A percentile compares a stretch with the other conserved stretches of the same genome.
Conservation (phyloP, 2,888 invertebrate species). For the Lamellibrachia satsuma region DNA sequence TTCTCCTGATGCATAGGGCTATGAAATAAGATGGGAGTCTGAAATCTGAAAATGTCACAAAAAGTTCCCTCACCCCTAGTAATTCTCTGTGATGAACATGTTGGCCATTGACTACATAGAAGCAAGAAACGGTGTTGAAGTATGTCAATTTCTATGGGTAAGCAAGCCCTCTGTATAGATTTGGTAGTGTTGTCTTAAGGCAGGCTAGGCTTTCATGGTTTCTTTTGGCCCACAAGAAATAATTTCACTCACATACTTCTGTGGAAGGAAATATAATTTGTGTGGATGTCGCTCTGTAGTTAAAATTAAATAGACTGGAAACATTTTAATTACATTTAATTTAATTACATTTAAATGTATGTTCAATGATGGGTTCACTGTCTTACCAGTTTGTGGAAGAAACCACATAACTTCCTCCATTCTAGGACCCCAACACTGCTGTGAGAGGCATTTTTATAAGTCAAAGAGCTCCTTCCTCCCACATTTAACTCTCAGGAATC, state of each 20-base stretch:
- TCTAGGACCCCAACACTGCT: neutral
- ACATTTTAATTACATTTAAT: too few relatives aligned
- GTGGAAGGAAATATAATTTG: too few relatives aligned
- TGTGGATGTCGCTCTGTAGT: too few relatives aligned
- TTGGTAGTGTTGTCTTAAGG: neutral
- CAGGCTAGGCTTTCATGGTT: neutral
- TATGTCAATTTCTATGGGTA: neutral
- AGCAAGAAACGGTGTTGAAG: neutral
- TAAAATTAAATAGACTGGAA: too few relatives aligned
- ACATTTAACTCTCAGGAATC: neutral
- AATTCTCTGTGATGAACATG: neutral
- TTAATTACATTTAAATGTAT: too few relatives aligned
- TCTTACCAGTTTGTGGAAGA: neutral
- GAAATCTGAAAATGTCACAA: too few relatives aligned
- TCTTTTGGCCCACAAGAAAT: neutral
- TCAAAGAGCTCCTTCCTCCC: neutral
- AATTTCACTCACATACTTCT: neutral
- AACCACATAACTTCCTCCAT: neutral
- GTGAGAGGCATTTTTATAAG: neutral
- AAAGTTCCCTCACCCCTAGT: neutral
- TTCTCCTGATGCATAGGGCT: too few relatives aligned
- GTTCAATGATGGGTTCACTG: neutral
- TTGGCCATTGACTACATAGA: neutral
- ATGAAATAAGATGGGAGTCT: too few relatives aligned
- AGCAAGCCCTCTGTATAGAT: neutral